Evolutionary conservation across 2,888 invertebrate species (phyloP), one percentile per base, ranked within the genome.

Genomic region (Hirtodrosophila confusa): DNA sequence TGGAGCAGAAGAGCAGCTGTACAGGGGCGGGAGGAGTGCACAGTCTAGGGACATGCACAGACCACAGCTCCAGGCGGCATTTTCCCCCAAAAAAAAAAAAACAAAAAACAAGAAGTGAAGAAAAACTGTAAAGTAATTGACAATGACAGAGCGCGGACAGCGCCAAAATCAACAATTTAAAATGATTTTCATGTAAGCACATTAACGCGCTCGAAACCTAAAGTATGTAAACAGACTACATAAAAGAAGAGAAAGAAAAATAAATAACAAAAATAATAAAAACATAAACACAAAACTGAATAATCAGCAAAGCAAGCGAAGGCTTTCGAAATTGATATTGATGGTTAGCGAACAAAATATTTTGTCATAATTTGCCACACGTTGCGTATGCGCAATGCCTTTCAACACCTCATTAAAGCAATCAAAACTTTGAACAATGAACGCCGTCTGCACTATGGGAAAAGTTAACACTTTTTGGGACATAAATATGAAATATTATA

Each of bases 161-260:
- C 49, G 70, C 64, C 62, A 78, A 70, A 69, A 75, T 69, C 74
- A 87, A 83, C 75, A 88, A 83, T 83, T 88, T 88, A 88, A 83
- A 88, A 83, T 75, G 84, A 79, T 83, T 83, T 86, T 86, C 88
- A 53, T 88, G 88, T 88, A 73, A 63, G 75, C 76, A 77, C 77
- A 75, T 75, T 77, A 75, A 41, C 56, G 54, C 54, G 43, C 58
- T 12, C 29, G 37, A n/a, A 69, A 7, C 36, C 6, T 6, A 53
- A 69, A 57, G 50, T 24, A 65, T 73, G 65, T 67, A 68, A 69
- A 72, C 58, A 77, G 39, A 17, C 31, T 31, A 24, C 41, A 17
- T 39, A 31, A 37, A 23, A 11, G 27, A 51, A 43, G 12, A 10
- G 10, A 0, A 17, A 1, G 17, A 8, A 51, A 45, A 1, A 8